Conservation (phyloP, 2,113 vertebrate genomes). For the Pygoscelis adeliae region DNA sequence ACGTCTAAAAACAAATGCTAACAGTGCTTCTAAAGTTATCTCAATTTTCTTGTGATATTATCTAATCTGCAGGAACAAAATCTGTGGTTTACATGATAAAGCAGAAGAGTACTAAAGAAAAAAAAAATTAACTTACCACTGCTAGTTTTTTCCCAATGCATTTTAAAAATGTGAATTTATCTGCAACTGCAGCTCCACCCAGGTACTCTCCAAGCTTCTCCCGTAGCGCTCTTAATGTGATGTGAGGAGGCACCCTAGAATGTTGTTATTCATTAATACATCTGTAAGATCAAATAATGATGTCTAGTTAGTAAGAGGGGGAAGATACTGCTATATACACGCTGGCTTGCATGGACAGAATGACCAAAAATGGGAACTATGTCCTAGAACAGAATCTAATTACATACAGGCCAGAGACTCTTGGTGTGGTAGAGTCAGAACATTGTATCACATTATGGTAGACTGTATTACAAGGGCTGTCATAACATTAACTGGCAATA, state of each 20-base stretch:
- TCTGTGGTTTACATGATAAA: neutral
- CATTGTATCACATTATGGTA: neutral
- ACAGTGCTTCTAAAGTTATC: neutral
- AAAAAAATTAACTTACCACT: slow-evolving; percentile 79
- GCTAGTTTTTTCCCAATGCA: slow-evolving; percentile 89
- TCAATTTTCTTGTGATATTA: neutral
- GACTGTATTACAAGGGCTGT: neutral
- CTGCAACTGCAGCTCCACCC: slow-evolving; percentile 71
- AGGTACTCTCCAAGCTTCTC: slow-evolving; percentile 79
- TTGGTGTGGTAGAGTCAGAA: neutral
- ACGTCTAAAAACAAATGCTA: neutral
- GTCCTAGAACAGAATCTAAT: neutral
- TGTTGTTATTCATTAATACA: slow-evolving; percentile 57
- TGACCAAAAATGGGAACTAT: neutral
- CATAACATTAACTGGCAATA: neutral
- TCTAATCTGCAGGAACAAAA: neutral
- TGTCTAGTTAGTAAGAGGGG: slow-evolving; percentile 11
- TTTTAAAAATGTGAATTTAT: slow-evolving; percentile 90
- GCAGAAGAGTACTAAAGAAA: neutral
- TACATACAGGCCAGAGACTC: neutral
- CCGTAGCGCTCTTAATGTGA: slow-evolving; percentile 82
- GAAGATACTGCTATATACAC: neutral
- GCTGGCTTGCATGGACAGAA: neutral
- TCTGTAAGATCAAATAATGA: slow-evolving; percentile 47
- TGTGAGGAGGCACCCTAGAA: slow-evolving; percentile 86